Evolutionary conservation across 2,113 vertebrate species (phyloP).

Genomic region (Agapornis roseicollis): DNA sequence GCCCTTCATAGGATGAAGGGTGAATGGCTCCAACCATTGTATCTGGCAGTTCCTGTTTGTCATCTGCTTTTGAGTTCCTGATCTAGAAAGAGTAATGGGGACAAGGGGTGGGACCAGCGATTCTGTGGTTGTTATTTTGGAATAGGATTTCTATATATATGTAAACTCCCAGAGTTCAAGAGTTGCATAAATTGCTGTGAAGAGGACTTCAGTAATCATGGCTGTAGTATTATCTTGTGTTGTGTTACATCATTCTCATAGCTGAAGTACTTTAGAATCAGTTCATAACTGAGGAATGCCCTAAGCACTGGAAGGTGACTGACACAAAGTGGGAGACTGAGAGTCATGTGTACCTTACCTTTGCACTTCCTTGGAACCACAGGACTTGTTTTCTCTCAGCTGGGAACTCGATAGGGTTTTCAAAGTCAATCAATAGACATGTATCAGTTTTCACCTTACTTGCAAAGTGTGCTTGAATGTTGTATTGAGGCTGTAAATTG

Average conservation of each 20-base stretch:
- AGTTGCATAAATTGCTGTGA: background rate
- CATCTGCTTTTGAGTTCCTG: background rate
- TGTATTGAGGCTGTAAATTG: background rate
- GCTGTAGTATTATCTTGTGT: background rate
- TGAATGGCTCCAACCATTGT: background rate
- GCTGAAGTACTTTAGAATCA: background rate
- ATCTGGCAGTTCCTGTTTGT: background rate
- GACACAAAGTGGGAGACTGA: background rate
- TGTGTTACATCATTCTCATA: background rate
- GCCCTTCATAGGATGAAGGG: background rate
- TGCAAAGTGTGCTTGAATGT: background rate
- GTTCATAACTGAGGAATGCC: background rate
- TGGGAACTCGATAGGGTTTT: background rate
- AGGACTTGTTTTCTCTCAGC: background rate
- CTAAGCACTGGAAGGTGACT: background rate
- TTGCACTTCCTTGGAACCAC: background rate
- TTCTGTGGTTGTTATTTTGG: background rate
- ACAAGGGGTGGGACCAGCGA: background rate
- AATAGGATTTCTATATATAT: background rate
- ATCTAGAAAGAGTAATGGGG: background rate
- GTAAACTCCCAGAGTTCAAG: background rate
- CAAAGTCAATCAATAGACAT: background rate
- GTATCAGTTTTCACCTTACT: background rate
- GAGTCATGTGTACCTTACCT: background rate
- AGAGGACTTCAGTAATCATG: background rate